A percentile compares a stretch with the other conserved stretches of the same genome.
phyloP scores from a whole-genome alignment of 2,113 vertebrate species.

The Galeopterus variegatus region DNA sequence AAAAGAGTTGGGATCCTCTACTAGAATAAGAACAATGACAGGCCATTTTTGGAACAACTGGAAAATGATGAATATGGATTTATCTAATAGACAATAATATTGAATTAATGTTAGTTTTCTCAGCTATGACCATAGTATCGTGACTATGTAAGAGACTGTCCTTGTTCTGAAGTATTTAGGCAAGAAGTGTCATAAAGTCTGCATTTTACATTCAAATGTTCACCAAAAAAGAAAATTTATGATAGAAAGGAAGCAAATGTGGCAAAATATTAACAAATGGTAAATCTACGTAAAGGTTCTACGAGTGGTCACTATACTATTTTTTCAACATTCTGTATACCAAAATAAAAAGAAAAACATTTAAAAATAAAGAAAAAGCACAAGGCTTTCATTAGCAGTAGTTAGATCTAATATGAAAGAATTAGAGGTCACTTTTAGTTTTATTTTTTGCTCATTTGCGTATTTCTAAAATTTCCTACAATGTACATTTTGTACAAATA shows the following conservation, averaged over 20 bases:
- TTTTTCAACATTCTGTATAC: background rate
- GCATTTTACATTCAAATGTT: background rate
- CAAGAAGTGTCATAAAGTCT: background rate
- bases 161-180: background rate
- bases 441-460: background rate
- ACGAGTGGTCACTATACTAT: background rate
- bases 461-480: background rate
- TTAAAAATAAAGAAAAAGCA: background rate
- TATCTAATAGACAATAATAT: background rate
- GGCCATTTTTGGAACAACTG: background rate
- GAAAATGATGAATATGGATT: background rate
- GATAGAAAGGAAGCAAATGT: background rate
- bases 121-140: background rate
- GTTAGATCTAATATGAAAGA: background rate
- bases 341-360: background rate
- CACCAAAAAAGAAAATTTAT: background rate
- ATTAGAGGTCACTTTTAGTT: background rate
- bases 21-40: no score
- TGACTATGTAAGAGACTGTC: background rate
- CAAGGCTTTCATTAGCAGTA: background rate
- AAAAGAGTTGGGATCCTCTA: background rate
- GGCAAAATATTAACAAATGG: background rate
- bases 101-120: background rate
- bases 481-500: background rate
- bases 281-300: background rate